Base-by-base conservation (phyloP, 2,888 invertebrate species). In the Perizoma affinitatum region DNA sequence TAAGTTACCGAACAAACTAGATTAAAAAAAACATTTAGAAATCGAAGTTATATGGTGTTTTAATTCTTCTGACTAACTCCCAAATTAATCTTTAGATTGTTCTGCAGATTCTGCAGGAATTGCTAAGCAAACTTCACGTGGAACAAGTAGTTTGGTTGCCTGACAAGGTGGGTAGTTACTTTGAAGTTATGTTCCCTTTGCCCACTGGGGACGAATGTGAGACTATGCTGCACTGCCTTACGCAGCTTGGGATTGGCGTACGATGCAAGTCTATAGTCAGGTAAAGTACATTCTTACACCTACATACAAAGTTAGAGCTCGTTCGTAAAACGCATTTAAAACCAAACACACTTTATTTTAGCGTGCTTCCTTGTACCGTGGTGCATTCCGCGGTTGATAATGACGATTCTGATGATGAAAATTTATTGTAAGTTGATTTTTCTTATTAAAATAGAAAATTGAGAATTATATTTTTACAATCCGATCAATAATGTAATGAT, bases 161-260 rank as follows among this genome's bases (percentile, higher is more conserved):
- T 60, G 95, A 96, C 77, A 95, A 94, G 78, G 88, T 91, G 48
- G 94, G 95, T 35, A 94, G 94, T 84, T 95, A 95, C 79, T 94
- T 94, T 77, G 95, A 96, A 84, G 95, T 95, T 56, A 93, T 95
- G 58, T 96, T 96, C 78, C 96, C 96, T 6, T 84, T 95, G 69
- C 93, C 94, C 61, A 94, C 95, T 38, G 96, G 96, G 42, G 95
- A 95, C 69, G 92, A 93, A 56, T 96, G 96, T 73, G 96, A 96
- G 82, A 96, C 95, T 62, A 95, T 95, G 84, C 86, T 96, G 57
- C 96, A 96, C 76, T 96, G 95, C 74, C 92, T 96, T 62, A 95
- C 96, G 1, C 94, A 96, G 80, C 90, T 96, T 70, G 95, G 96
- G 40, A 95, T 96, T 66, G 96, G 96, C 22, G 93, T 94, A 34